Evolutionary conservation across 2,797 vertebrate species (phyloP).

Genomic region (Tinamus major): DNA sequence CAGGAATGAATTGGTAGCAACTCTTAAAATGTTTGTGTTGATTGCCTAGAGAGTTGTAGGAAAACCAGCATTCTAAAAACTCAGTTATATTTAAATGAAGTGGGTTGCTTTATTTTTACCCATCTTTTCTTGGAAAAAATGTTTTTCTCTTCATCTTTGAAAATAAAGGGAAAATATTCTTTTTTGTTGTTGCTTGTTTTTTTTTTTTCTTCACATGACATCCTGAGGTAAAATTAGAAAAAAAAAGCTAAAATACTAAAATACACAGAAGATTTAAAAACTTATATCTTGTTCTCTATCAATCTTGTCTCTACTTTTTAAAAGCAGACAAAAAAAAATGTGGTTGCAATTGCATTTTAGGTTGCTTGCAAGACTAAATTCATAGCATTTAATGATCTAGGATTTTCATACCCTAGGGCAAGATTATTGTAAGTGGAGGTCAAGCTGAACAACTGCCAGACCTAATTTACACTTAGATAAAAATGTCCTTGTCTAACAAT

Average conservation of each 20-base stretch:
- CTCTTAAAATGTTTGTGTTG: conserved; percentile 57
- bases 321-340: neutral
- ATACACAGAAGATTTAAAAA: neutral
- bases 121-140: neutral
- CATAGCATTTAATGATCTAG: conserved; percentile 57
- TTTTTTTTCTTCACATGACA: neutral
- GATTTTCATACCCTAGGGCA: conserved; percentile 69
- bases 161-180: neutral
- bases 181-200: too few relatives aligned
- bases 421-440: conserved; percentile 66
- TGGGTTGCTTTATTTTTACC: conserved; percentile 34
- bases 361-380: conserved; percentile 62
- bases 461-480: conserved; percentile 52
- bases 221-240: neutral
- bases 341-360: conserved; percentile 23
- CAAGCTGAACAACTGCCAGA: conserved; percentile 60
- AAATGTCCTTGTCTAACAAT: conserved; percentile 57
- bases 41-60: conserved; percentile 52
- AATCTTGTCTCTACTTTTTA: neutral
- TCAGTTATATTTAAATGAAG: conserved; percentile 22
- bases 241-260: neutral
- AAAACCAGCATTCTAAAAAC: conserved; percentile 53
- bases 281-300: fast-evolving
- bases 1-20: conserved; percentile 65
- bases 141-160: neutral